Percentiles rank a stretch among this genome's conserved stretches.
Evolutionary conservation across 1,140 invertebrate species (phyloP).

Genomic region (Sweltsa coloradensis): DNA sequence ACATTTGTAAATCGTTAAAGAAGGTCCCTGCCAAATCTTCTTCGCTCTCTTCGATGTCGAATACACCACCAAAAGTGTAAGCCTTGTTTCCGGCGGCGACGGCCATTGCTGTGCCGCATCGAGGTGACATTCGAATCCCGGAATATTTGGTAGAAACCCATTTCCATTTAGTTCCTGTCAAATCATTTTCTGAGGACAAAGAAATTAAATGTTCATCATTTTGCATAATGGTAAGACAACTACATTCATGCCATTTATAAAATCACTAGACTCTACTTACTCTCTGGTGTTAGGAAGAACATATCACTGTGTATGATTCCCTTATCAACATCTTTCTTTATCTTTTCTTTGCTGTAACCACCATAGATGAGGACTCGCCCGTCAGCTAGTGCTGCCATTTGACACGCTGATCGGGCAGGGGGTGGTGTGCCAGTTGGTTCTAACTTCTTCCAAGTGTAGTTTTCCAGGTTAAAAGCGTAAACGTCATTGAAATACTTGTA

Average conservation of each 20-base stretch:
- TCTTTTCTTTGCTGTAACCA: conserved; percentile 69
- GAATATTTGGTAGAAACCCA: conserved; percentile 58
- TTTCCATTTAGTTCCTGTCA: conserved; percentile 55
- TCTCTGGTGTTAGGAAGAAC: conserved; percentile 57
- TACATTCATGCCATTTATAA: background rate
- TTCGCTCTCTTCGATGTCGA: conserved; percentile 59
- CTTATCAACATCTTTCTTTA: conserved; percentile 70
- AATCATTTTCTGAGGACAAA: conserved; percentile 40
- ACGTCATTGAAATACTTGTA: conserved; percentile 88
- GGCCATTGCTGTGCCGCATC: conserved; percentile 49
- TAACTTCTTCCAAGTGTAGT: conserved; percentile 67
- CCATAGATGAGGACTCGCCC: conserved; percentile 67
- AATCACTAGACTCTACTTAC: conserved; percentile 32
- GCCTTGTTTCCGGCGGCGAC: conserved; percentile 42
- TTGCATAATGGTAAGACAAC: background rate
- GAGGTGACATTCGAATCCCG: conserved; percentile 46
- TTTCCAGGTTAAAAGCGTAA: conserved; percentile 68
- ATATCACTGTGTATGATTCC: conserved; percentile 73
- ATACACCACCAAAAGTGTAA: conserved; percentile 68
- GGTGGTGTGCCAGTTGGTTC: conserved; percentile 46
- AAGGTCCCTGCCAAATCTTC: conserved; percentile 69
- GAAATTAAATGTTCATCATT: background rate
- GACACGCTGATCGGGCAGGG: conserved; percentile 58
- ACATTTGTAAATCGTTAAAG: conserved; percentile 64
- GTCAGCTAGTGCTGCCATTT: conserved; percentile 46